Evolutionary conservation across 2,797 vertebrate genomes (phyloP).

Genomic region (Clarias fuscus): DNA sequence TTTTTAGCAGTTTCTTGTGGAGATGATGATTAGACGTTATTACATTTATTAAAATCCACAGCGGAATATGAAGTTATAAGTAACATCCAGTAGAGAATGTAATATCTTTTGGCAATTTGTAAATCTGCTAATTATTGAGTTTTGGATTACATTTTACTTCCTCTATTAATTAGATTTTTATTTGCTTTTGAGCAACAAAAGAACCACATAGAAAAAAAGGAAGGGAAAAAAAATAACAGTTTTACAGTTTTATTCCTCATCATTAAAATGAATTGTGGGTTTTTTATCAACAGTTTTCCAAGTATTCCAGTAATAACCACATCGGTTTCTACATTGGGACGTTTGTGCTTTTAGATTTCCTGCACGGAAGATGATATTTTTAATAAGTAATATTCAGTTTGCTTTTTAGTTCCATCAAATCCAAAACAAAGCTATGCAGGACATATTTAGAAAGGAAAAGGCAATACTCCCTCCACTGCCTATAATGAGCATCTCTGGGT

Average conservation of each 20-base stretch:
- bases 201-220: neutral
- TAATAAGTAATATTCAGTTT: neutral
- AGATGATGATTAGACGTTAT: constrained; percentile 2
- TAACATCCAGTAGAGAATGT: neutral
- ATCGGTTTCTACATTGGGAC: neutral
- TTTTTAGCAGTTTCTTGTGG: neutral
- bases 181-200: neutral
- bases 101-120: neutral
- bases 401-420: neutral
- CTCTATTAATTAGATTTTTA: neutral
- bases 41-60: constrained; percentile 8
- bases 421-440: neutral
- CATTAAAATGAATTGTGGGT: neutral
- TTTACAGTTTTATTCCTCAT: neutral
- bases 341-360: neutral
- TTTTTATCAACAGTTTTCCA: neutral
- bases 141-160: neutral
- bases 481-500: neutral
- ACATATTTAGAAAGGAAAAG: neutral
- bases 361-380: neutral
- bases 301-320: neutral
- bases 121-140: neutral
- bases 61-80: constrained; percentile 43
- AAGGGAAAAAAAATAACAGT: neutral
- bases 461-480: neutral